Base-by-base conservation (phyloP, 2,888 invertebrate genomes). In the Macropis europaea region DNA sequence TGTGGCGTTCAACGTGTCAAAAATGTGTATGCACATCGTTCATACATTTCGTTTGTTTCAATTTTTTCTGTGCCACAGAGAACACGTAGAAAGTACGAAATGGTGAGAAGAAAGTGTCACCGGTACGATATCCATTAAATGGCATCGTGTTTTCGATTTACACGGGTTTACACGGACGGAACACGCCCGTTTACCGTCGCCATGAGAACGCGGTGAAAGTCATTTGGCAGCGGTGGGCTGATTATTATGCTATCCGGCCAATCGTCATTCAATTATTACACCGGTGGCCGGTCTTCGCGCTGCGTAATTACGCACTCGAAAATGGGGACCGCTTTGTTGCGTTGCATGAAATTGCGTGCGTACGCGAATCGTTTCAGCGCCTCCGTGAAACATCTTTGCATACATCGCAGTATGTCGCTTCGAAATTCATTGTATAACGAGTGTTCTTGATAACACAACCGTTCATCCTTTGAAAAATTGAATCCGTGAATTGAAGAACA, bases 221-320 rank as follows among this genome's bases (percentile, higher is more conserved):
- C 71, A 79, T 72, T 52, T 19, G 48, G 17, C 36, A 40, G 17
- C 17, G 63, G 57, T 56, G 61, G 62, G 59, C 70, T 69, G 73
- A 79, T 80, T 73, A 77, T 79, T 77, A 75, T 79, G 69, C 75
- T 75, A 82, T 69, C 73, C 56, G 77, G 50, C 47, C 71, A 57
- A 82, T 75, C 79, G 66, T 73, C 68, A 72, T 79, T 80, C 77
- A 73, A 79, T 82, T 82, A 82, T 71, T 73, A 64, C 69, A 63
- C 48, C 54, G 61, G 26, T 34, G 52, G 53, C 36, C 24, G 52
- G 54, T 68, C 56, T 69, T 73, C 63, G 19, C 30, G 32, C 63
- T 43, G 30, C 50, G 66, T 77, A 79, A 79, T 81, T 74, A 64
- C 63, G 54, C 28, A 57, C 50, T 54, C 57, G 48, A 47, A 66